Base-by-base conservation (phyloP, 2,113 vertebrate species). In the Lonchura striata region DNA sequence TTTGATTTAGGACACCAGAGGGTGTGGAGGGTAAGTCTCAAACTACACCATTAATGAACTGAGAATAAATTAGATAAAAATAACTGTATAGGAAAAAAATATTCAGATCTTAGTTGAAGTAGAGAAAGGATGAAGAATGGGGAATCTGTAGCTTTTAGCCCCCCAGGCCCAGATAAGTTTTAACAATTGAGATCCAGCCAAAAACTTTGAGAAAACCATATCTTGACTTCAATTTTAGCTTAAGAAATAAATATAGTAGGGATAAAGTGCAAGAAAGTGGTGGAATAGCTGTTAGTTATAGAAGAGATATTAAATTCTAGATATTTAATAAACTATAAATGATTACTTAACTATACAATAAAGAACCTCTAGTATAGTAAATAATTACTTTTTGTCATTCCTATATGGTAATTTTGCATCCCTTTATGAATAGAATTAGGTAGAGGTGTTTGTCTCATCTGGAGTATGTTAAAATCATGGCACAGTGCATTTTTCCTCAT, bases 1-100 rank as follows among this genome's bases (percentile, higher is more conserved):
- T 28, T 88, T 57, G 41, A 46, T 79, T 65, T 79, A 57, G 61
- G 39, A 39, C 7, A 61, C 9, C 0, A 11, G 27, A 8, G 4
- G 1, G 4, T 4, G 14, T 6, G 5, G 7, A 3, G 18, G 19
- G 14, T 17, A 21, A 12, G 17, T 17, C 5, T 4, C 33, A 82
- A 65, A 35, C 6, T 19, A 24, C 15, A n/a, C 15, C 33, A 69
- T 7, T 77, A 69, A 72, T 72, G 18, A 80, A 35, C 33, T 35
- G n/a, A 71, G 20, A 69, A 60, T 54, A 77, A 81, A 54, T 60
- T 17, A 60, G 63, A 13, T 14, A 61, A 63, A 90, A 59, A 68
- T 22, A 35, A 15, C 18, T 77, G 6, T 64, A 7, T 63, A 46
- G n/a, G 53, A 77, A 69, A 82, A 82, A 82, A 68, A 31, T 7